Conservation (phyloP, 2,888 invertebrate genomes). For the Lycia hirtaria region DNA sequence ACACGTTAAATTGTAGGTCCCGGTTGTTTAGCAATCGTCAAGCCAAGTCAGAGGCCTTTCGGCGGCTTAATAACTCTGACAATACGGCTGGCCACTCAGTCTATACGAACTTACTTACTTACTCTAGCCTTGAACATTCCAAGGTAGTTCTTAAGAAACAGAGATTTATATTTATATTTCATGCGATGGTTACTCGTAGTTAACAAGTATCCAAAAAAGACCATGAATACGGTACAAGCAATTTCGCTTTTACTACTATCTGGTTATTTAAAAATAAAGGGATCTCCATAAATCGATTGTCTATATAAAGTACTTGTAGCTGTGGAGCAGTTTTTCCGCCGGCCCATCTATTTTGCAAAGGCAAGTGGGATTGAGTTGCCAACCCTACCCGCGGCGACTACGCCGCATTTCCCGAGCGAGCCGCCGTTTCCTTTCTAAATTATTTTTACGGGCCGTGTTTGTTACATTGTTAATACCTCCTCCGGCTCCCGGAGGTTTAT, state of each 20-base stretch:
- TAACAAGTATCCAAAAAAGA: too few relatives aligned
- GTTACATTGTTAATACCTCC: slow-evolving; percentile 41
- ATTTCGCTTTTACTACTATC: not conserved
- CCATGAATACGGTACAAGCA: not conserved
- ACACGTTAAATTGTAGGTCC: too few relatives aligned
- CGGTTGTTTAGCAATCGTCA: too few relatives aligned
- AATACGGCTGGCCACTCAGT: too few relatives aligned
- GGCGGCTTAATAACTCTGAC: too few relatives aligned
- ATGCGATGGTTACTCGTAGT: too few relatives aligned
- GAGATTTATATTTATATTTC: too few relatives aligned
- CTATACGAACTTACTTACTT: too few relatives aligned
- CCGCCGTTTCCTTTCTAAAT: slow-evolving; percentile 48
- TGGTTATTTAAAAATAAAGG: not conserved
- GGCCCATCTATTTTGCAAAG: slow-evolving; percentile 9
- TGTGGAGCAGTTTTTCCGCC: slow-evolving; percentile 1
- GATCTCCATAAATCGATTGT: not conserved
- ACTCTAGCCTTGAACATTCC: too few relatives aligned
- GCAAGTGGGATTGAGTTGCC: slow-evolving; percentile 6
- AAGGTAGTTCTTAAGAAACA: too few relatives aligned
- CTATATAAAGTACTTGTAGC: not conserved
- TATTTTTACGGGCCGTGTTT: slow-evolving; percentile 49
- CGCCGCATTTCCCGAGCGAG: slow-evolving; percentile 33
- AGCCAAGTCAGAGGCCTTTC: too few relatives aligned
- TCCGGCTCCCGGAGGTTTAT: slow-evolving; percentile 24
- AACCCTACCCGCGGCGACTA: slow-evolving; percentile 21